phyloP scores from a whole-genome alignment of 2,113 vertebrate genomes.

The Notarius quadriscutis region DNA sequence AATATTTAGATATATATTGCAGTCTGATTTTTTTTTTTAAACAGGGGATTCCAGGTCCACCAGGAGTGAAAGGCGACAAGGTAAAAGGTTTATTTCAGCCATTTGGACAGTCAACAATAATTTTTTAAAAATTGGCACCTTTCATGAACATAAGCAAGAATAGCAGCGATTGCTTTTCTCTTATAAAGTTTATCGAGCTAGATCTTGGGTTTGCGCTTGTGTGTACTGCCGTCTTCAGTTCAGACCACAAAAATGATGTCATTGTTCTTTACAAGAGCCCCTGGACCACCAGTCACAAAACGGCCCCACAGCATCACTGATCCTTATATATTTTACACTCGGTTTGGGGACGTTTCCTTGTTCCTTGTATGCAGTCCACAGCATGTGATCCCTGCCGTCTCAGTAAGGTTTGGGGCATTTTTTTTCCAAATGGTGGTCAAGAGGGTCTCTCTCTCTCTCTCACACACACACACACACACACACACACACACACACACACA shows the following conservation, averaged over 20 bases:
- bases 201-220: not conserved
- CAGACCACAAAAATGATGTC: not conserved
- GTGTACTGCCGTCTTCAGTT: not conserved
- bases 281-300: not conserved
- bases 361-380: not conserved
- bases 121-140: not conserved
- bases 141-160: not conserved
- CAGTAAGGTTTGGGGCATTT: not conserved
- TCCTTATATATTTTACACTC: not conserved
- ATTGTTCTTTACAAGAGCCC: not conserved
- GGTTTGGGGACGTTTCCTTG: not conserved
- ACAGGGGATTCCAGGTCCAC: constrained; percentile 75
- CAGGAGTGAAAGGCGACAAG: constrained; percentile 82
- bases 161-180: not conserved
- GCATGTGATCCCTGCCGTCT: not conserved
- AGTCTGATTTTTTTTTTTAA: constrained; percentile 20
- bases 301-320: not conserved
- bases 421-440: not conserved
- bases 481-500: too few species aligned
- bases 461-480: too few species aligned
- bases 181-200: not conserved
- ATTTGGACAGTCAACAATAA: not conserved
- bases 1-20: not conserved
- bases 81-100: constrained; percentile 56
- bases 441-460: not conserved